Percentiles rank a stretch among this genome's conserved stretches.
phyloP scores from a whole-genome alignment of 2,797 vertebrate species.

The Siniperca scherzeri region DNA sequence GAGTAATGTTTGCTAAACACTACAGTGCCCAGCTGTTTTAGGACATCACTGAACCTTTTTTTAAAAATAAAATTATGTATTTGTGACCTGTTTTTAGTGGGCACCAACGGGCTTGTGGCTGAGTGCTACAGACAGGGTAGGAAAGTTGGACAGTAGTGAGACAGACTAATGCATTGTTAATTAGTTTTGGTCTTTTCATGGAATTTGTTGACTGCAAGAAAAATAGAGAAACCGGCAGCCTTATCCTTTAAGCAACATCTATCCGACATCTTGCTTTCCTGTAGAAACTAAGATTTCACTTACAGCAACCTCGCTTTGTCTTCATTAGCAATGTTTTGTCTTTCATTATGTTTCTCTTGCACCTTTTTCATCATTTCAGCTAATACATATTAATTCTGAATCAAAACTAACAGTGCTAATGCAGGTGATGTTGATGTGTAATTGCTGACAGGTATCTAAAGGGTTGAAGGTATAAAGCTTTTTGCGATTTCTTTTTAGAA shows the following conservation, averaged over 20 bases:
- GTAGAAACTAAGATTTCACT: constrained; percentile 2
- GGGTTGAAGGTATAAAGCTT: background rate
- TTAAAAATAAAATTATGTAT: background rate
- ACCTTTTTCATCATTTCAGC: constrained; percentile 12
- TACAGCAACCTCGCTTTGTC: background rate
- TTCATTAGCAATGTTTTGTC: constrained; percentile 26
- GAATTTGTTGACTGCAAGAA: background rate
- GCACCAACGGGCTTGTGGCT: background rate
- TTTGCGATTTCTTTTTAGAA: constrained; percentile 2
- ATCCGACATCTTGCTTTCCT: constrained; percentile 13
- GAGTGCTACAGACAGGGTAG: background rate
- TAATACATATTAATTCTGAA: background rate
- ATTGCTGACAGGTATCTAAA: background rate
- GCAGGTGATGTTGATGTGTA: constrained; percentile 12
- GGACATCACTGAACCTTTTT: background rate
- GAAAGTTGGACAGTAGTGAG: background rate
- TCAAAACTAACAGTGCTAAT: constrained; percentile 4
- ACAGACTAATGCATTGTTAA: background rate
- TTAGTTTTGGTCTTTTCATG: background rate
- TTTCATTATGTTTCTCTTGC: constrained; percentile 16
- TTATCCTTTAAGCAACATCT: constrained; percentile 25
- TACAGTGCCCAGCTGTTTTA: background rate
- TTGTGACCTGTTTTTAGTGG: background rate
- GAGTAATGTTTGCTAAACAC: background rate
- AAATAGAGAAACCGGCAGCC: constrained; percentile 1